Conservation (phyloP, 1,140 invertebrate species). For the Trypoxylus dichotomus region DNA sequence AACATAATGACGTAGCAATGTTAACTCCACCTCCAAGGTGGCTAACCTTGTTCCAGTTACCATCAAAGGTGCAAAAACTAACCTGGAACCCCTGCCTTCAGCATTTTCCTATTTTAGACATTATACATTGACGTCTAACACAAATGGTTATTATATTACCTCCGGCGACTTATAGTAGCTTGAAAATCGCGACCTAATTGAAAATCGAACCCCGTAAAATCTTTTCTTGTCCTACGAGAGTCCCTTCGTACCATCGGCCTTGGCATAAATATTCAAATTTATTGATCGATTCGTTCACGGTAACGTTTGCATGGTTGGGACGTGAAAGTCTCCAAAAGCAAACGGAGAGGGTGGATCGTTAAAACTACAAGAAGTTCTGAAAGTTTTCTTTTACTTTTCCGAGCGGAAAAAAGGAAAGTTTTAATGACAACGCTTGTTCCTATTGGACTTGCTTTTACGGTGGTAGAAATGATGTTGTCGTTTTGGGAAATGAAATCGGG, state of each 20-base stretch:
- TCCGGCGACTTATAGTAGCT: too few species aligned
- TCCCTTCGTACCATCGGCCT: background rate
- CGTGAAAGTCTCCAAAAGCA: background rate
- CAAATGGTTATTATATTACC: too few species aligned
- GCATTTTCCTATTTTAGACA: too few species aligned
- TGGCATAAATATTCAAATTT: constrained; percentile 7
- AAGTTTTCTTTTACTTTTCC: background rate
- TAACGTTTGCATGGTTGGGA: background rate
- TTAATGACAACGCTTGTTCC: background rate
- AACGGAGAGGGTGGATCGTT: background rate
- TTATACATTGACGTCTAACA: too few species aligned
- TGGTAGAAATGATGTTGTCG: too few species aligned
- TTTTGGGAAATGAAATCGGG: background rate
- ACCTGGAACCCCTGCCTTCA: too few species aligned
- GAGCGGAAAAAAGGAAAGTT: background rate
- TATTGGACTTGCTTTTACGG: too few species aligned
- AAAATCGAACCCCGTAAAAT: background rate
- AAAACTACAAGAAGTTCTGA: background rate
- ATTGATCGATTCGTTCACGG: background rate
- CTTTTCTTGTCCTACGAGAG: background rate
- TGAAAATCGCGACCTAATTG: background rate
- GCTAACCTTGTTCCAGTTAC: too few species aligned
- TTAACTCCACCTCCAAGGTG: too few species aligned
- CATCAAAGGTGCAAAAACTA: too few species aligned
- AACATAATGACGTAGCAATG: too few species aligned